Conservation (phyloP, 2,113 vertebrate genomes). For the Chlamydotis undulata region DNA sequence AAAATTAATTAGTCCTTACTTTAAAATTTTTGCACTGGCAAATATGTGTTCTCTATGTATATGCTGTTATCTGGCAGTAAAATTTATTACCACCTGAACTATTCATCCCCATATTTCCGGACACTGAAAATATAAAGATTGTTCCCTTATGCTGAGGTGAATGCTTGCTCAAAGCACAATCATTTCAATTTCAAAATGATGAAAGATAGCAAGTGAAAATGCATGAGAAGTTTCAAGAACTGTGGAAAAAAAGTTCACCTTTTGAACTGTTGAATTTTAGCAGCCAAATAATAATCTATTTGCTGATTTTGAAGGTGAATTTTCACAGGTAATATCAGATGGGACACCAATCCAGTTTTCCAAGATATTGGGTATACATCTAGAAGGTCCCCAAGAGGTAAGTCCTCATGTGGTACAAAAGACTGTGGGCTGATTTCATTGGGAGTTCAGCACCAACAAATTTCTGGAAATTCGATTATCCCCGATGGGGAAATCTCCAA, state of each 20-base stretch:
- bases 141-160: conserved; percentile 19
- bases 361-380: not conserved
- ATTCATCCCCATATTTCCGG: conserved; percentile 46
- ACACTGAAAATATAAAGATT: conserved; percentile 43
- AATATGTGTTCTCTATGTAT: not conserved
- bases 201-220: conserved; percentile 23
- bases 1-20: conserved; percentile 36
- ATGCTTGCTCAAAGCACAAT: conserved; percentile 60
- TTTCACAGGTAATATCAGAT: not conserved
- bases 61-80: conserved; percentile 1
- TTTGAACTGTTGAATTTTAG: conserved; percentile 19
- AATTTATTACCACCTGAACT: conserved; percentile 32
- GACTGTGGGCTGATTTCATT: not conserved
- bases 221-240: conserved; percentile 34
- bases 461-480: not conserved
- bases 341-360: not conserved
- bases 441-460: not conserved
- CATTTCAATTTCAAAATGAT: conserved; percentile 61
- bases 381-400: not conserved
- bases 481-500: not conserved
- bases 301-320: conserved; percentile 10
- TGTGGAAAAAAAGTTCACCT: not conserved
- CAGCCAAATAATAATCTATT: not conserved
- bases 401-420: not conserved
- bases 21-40: not conserved